phyloP scores from a whole-genome alignment of 2,797 vertebrate genomes.

The Tenualosa ilisha region DNA sequence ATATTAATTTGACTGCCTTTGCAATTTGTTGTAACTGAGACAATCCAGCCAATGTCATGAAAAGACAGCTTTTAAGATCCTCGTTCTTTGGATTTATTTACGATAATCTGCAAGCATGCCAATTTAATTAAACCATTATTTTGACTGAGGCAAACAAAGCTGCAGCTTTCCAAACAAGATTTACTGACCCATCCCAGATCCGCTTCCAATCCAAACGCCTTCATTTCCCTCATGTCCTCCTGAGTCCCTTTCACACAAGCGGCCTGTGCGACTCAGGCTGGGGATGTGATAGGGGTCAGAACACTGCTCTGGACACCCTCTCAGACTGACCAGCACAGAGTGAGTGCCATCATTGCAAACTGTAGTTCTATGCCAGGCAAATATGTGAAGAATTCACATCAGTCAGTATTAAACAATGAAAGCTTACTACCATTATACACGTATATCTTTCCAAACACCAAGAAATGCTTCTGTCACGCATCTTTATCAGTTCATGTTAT shows the following conservation, averaged over 20 bases:
- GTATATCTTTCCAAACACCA: background rate
- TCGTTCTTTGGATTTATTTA: conserved; percentile 28
- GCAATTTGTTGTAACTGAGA: background rate
- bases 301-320: too few species aligned
- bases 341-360: background rate
- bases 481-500: background rate
- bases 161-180: conserved; percentile 38
- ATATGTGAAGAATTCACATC: background rate
- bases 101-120: conserved; percentile 20
- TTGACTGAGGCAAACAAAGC: conserved; percentile 8
- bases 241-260: background rate
- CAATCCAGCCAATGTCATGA: background rate
- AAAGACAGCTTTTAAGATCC: background rate
- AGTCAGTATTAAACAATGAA: background rate
- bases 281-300: background rate
- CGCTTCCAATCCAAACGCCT: conserved; percentile 7
- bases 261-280: background rate
- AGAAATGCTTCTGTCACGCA: background rate
- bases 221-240: background rate
- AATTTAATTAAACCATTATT: conserved; percentile 36
- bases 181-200: conserved; percentile 16
- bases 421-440: background rate
- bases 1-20: background rate
- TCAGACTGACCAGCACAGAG: background rate
- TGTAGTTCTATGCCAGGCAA: too few species aligned